Evolutionary conservation across 2,113 vertebrate species (phyloP), one percentile per base, ranked within the genome.

Genomic region (Gymnarchus niloticus): DNA sequence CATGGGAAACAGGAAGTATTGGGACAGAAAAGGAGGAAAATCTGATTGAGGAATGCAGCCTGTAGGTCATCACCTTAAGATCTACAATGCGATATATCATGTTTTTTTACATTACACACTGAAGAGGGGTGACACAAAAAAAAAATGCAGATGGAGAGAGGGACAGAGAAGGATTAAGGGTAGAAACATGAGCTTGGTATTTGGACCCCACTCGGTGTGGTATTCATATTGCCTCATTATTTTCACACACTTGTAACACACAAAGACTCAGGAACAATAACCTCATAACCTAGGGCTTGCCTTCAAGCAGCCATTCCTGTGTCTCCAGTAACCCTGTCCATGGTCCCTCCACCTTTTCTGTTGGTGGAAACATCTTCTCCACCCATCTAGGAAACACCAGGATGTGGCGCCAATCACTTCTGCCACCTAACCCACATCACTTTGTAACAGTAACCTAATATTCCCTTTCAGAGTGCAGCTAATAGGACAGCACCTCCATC

Each of bases 321-420:
- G 37, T 61, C 46, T 59, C 37, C 56, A n/a, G 65, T 59, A 56
- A 69, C 83, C 41, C 1, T 54, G 33, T 41, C 23, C 37, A 25
- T 10, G 4, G n/a, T 37, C 33, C 41, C 57, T 14, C 14, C 17
- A 89, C 48, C 48, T 81, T 59, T 25, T n/a, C 80, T 33, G 46
- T 56, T 28, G 6, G 46, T 85, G 87, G 87, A 88, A 89, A 87
- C 59, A 56, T 23, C 33, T 77, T 28, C 37, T 83, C 54, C 54
- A n/a, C 2, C n/a, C 19, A 48, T 84, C 65, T 59, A 49, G 33
- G 9, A 56, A 44, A 80, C 80, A 78, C 81, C 23, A 41, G 49
- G 69, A 83, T 69, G 80, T n/a, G 21, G 23, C 19, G 28, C n/a
- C 33, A 28, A 44, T n/a, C 59, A 48, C 41, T 2, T 6, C 46